A percentile compares a stretch with the other conserved stretches of the same genome.
These are phyloP conservation scores for Metallyticus violacea DNA, from an alignment of 2,888 invertebrate genomes.

Conservation along the genomic window DNA sequence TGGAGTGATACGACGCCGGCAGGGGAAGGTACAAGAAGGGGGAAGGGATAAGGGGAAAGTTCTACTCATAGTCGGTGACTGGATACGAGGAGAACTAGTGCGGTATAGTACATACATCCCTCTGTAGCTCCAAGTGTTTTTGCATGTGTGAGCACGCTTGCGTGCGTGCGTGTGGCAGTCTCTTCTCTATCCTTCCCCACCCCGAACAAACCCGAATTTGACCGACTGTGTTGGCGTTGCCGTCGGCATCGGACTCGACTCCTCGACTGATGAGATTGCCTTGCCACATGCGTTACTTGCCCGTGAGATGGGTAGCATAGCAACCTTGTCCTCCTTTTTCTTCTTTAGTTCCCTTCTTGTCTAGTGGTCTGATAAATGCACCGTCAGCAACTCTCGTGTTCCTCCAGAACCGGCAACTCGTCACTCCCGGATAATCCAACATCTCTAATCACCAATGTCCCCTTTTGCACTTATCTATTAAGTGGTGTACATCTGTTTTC, in stretches of 20 bases:
- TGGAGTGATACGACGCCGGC: neutral
- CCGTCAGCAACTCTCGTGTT: neutral
- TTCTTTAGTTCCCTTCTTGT: neutral
- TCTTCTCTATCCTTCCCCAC: neutral
- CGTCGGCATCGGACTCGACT: neutral
- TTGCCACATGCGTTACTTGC: neutral
- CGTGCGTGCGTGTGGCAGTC: neutral
- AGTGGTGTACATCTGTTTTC: neutral
- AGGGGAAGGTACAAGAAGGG: neutral
- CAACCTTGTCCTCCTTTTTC: neutral
- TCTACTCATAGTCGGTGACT: neutral
- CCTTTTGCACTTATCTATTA: neutral
- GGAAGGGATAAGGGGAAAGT: neutral
- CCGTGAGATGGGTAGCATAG: neutral
- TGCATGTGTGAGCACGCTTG: neutral
- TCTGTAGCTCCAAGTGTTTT: neutral
- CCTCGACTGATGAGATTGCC: neutral
- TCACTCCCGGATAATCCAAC: neutral
- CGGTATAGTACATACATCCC: neutral
- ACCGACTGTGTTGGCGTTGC: conserved; percentile 4
- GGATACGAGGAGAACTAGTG: neutral
- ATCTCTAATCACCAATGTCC: neutral
- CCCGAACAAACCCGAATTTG: conserved; percentile 20
- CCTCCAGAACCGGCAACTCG: neutral
- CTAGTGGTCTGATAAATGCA: neutral